Conservation (phyloP, 2,797 vertebrate genomes). For the Helostoma temminkii region DNA sequence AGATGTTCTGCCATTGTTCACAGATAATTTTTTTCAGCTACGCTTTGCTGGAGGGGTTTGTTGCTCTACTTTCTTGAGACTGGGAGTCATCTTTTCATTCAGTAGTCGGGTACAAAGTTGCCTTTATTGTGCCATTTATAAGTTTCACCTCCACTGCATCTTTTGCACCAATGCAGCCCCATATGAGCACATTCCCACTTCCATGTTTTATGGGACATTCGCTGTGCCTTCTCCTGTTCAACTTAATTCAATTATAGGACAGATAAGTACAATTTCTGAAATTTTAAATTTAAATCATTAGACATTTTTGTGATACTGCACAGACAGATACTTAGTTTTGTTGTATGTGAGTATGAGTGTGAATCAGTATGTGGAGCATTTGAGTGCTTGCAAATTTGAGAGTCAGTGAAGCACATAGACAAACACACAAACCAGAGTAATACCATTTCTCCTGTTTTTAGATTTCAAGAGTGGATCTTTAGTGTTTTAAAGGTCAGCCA, state of each 20-base stretch:
- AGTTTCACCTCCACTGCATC: not conserved
- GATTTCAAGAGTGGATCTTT: conserved; percentile 54
- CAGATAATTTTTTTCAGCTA: not conserved
- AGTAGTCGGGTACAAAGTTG: not conserved
- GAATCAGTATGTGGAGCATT: conserved; percentile 48
- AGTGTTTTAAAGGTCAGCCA: conserved; percentile 72
- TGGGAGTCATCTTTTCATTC: not conserved
- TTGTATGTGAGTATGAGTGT: conserved; percentile 20
- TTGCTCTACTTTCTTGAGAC: not conserved
- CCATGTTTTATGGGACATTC: not conserved
- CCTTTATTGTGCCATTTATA: not conserved
- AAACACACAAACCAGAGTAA: conserved; percentile 50
- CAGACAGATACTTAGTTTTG: not conserved
- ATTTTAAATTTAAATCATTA: not conserved
- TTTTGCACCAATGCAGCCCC: not conserved
- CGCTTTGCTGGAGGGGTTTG: not conserved
- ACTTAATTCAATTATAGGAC: not conserved
- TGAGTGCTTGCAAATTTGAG: conserved; percentile 69
- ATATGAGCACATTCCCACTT: not conserved
- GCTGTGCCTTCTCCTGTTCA: not conserved
- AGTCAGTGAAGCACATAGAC: conserved; percentile 61
- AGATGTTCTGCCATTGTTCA: not conserved
- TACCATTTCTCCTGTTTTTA: conserved; percentile 39
- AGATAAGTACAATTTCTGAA: no score
- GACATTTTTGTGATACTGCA: not conserved